phyloP scores from a whole-genome alignment of 1,140 invertebrate genomes.

The Steinernema feltiae region DNA sequence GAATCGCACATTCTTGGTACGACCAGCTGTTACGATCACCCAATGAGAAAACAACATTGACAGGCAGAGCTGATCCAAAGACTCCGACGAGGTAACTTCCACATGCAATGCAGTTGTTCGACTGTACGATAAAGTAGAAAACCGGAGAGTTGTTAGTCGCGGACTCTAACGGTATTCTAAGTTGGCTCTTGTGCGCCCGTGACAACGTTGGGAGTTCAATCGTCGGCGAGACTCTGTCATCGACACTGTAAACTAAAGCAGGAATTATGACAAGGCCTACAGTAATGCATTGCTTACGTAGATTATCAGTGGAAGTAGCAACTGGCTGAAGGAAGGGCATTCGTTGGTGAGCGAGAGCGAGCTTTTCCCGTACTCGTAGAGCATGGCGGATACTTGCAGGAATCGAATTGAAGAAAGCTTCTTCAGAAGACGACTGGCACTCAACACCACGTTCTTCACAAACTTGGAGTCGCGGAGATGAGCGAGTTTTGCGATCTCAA shows the following conservation, averaged over 20 bases:
- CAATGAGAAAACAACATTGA: slow-evolving; percentile 38
- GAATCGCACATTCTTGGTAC: slow-evolving; percentile 44
- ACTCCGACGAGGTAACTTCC: slow-evolving; percentile 13
- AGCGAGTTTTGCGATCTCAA: neutral
- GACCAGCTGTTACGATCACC: slow-evolving; percentile 38
- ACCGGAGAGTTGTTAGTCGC: slow-evolving; percentile 14
- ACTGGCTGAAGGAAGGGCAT: slow-evolving; percentile 18
- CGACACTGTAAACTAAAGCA: neutral
- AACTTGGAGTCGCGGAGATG: slow-evolving; percentile 30
- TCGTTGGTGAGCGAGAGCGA: slow-evolving; percentile 27
- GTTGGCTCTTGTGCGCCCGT: neutral
- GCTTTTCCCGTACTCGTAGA: slow-evolving; percentile 33
- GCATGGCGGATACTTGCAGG: slow-evolving; percentile 13
- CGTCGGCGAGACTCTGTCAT: neutral
- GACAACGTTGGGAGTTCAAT: neutral
- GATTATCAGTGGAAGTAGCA: slow-evolving; percentile 9
- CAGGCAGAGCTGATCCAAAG: slow-evolving; percentile 15
- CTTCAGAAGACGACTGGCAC: slow-evolving; percentile 29
- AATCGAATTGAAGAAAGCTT: slow-evolving; percentile 27
- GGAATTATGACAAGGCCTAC: neutral
- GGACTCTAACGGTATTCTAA: neutral
- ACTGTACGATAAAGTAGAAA: slow-evolving; percentile 33
- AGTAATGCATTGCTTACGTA: slow-evolving; percentile 9
- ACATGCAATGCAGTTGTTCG: slow-evolving; percentile 19
- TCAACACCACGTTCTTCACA: slow-evolving; percentile 27